Base-by-base conservation (phyloP, 92 coral and sea anemone species). In the Desmophyllum pertusum region DNA sequence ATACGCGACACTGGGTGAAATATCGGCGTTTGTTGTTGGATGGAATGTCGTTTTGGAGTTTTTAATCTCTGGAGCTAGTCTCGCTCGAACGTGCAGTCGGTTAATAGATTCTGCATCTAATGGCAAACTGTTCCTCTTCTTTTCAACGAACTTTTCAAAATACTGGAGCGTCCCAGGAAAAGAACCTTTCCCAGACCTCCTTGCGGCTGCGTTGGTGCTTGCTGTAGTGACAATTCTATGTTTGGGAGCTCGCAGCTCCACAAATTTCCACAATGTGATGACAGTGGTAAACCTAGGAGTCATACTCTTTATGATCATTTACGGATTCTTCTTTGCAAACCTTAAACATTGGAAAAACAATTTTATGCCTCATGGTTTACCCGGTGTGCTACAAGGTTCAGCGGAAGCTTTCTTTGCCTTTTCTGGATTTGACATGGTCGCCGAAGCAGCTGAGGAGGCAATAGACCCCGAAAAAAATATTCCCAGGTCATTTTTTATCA, bases 1-100 rank as follows among this genome's bases (percentile, higher is more conserved):
- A 17, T 95, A 95, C 53, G 86, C 92, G 27, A 83, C 93, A 0
- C 78, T 95, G 37, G 98, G 98, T 13, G 98, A 95, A 70, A 65
- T 95, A 19, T 89, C 92, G 81, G 98, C 98, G 10, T 95, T 95
- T 70, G 41, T 95, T 29, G 90, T 91, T 37, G 98, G 98, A 18
- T 93, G 98, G 98, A 93, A 91, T 48, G 83, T 93, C 36, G 88
- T 88, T 78, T 76, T 93, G 42, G 97, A 95, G 43, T 95, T 93
- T 59, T 85, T 95, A 78, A 90, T 95, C 55, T 81, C 85, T 13
- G 87, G 86, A 4, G 95, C 98, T 0, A 85, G 90, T 10, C 77
- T 89, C 51, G 90, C 97, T n/a, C 77, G 98, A 64, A 92, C 92
- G 3, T 87, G 90, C 41, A 93, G 97, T 64, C 91, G 67, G n/a